Evolutionary conservation across 1,140 invertebrate species (phyloP).

Genomic region (Aleiodes sp.): DNA sequence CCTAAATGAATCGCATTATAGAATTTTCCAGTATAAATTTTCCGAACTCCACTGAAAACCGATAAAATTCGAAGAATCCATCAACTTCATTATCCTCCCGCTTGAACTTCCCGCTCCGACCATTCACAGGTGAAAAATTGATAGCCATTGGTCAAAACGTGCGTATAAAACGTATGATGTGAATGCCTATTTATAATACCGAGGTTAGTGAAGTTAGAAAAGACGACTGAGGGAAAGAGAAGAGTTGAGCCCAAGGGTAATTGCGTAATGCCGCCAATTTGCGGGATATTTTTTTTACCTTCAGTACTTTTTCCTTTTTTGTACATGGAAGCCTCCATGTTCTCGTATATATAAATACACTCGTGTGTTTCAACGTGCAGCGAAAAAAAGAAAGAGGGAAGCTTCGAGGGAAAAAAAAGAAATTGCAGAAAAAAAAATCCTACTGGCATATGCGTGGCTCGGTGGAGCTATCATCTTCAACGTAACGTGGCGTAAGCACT

Average conservation of each 20-base stretch:
- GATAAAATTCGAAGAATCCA: too few relatives aligned
- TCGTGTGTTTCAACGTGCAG: background rate
- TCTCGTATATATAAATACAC: background rate
- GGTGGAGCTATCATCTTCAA: constrained; percentile 15
- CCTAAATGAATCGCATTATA: too few relatives aligned
- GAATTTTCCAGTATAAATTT: too few relatives aligned
- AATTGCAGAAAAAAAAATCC: background rate
- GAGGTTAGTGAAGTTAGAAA: background rate
- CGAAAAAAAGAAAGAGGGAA: background rate
- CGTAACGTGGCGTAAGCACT: constrained; percentile 39
- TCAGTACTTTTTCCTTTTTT: constrained; percentile 1
- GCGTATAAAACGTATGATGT: background rate
- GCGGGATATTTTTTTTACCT: constrained; percentile 32
- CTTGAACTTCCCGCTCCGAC: background rate
- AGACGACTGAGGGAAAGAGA: constrained; percentile 33
- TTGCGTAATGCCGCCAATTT: constrained; percentile 55
- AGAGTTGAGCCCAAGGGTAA: constrained; percentile 39
- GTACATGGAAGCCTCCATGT: background rate
- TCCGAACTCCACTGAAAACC: too few relatives aligned
- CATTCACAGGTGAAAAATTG: background rate
- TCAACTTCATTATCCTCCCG: background rate
- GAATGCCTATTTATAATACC: constrained; percentile 39
- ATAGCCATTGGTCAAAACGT: background rate
- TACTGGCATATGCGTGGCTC: constrained; percentile 15
- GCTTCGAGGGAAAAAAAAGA: background rate